A percentile compares a stretch with the other conserved stretches of the same genome.
phyloP scores from a whole-genome alignment of 1,140 invertebrate species.

The Apis dorsata region DNA sequence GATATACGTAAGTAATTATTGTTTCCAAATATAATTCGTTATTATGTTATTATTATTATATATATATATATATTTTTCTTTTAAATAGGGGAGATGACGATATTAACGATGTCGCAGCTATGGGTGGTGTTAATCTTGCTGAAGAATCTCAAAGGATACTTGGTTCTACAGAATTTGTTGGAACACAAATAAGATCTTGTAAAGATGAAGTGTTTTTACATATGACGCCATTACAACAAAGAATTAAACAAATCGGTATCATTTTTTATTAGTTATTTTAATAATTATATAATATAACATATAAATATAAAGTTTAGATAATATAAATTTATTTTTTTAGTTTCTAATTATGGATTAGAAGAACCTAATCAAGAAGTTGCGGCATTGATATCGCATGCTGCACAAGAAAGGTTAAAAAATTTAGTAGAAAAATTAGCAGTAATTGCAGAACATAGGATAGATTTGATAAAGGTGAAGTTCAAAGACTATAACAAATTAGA shows the following conservation, averaged over 20 bases:
- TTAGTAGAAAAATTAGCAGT: slow-evolving; percentile 95
- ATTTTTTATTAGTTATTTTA: neutral
- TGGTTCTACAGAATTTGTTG: slow-evolving; percentile 96
- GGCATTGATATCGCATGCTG: slow-evolving; percentile 95
- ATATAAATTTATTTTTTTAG: slow-evolving; percentile 72
- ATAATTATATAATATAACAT: neutral
- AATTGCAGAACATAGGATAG: slow-evolving; percentile 96
- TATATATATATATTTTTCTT: neutral
- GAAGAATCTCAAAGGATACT: slow-evolving; percentile 98
- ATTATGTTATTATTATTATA: neutral
- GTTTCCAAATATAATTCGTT: neutral
- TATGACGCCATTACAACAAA: slow-evolving; percentile 87
- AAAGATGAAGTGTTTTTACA: slow-evolving; percentile 96
- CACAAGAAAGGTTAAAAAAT: slow-evolving; percentile 95
- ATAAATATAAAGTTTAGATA: neutral
- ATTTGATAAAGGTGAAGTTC: slow-evolving; percentile 88
- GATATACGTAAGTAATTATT: slow-evolving; percentile 77
- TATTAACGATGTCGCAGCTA: slow-evolving; percentile 99
- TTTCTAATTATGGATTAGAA: slow-evolving; percentile 90
- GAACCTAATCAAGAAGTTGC: slow-evolving; percentile 94
- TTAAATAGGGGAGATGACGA: slow-evolving; percentile 90
- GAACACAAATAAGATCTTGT: slow-evolving; percentile 96
- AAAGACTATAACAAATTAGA: slow-evolving; percentile 1
- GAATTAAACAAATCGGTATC: slow-evolving; percentile 88
- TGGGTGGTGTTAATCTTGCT: slow-evolving; percentile 99